Evolutionary conservation across 2,888 invertebrate genomes (phyloP).

Genomic region (Saturnia japonica): DNA sequence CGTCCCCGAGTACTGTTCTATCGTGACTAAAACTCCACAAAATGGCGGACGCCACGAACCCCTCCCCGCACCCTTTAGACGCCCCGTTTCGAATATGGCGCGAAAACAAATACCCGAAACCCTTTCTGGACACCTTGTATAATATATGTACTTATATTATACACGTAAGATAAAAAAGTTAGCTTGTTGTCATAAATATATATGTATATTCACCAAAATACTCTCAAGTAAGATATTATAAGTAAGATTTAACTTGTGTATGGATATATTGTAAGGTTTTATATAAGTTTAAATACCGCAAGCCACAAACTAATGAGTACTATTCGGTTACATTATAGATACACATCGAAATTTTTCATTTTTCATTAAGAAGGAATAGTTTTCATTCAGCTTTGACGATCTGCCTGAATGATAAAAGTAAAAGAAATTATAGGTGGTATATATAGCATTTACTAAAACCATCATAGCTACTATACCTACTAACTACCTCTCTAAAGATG

Average conservation of each 20-base stretch:
- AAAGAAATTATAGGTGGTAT: too few relatives aligned
- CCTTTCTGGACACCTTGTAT: too few relatives aligned
- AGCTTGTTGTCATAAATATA: not conserved
- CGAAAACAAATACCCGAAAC: too few relatives aligned
- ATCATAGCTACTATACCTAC: too few relatives aligned
- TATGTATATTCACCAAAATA: conserved; percentile 3
- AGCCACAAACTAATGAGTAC: not conserved
- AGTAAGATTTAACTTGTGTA: not conserved
- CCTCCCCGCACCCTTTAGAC: too few relatives aligned
- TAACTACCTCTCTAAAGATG: too few relatives aligned
- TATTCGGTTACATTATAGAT: not conserved
- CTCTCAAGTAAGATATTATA: not conserved
- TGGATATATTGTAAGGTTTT: not conserved
- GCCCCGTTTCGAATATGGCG: too few relatives aligned
- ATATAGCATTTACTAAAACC: too few relatives aligned
- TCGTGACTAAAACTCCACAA: too few relatives aligned
- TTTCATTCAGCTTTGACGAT: not conserved
- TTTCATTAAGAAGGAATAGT: not conserved
- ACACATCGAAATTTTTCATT: not conserved
- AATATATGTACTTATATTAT: not conserved
- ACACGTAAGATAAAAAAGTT: not conserved
- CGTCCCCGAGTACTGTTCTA: too few relatives aligned
- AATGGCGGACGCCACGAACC: too few relatives aligned
- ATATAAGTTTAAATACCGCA: not conserved
- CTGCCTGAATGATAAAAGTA: too few relatives aligned